A percentile compares a stretch with the other conserved stretches of the same genome.
These are phyloP conservation scores for Trinorchestia longiramus DNA, from an alignment of 1,140 invertebrate genomes.

Conservation along the genomic window DNA sequence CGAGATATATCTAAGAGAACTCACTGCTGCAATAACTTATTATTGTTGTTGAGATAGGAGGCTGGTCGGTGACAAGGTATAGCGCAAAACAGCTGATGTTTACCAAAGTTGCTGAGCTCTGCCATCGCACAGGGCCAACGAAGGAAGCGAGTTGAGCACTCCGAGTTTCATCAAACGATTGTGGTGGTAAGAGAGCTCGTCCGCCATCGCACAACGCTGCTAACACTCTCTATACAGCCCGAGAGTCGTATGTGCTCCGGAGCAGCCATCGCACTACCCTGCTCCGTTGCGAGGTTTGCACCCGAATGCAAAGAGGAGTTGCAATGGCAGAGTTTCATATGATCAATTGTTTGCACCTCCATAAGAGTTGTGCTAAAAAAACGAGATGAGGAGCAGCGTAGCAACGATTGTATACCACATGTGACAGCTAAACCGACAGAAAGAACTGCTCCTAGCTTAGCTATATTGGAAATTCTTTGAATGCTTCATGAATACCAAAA, in stretches of 20 bases:
- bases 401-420: conserved; percentile 27
- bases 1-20: not conserved
- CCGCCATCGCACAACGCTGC: conserved; percentile 33
- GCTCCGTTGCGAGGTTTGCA: conserved; percentile 21
- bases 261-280: conserved; percentile 24
- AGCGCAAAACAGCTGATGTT: not conserved
- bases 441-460: not conserved
- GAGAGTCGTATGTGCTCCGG: not conserved
- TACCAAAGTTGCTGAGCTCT: not conserved
- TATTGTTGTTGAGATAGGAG: not conserved
- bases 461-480: conserved; percentile 12
- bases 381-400: conserved; percentile 47
- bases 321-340: conserved; percentile 55
- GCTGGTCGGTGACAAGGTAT: not conserved
- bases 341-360: conserved; percentile 55
- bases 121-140: conserved; percentile 32
- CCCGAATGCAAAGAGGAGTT: conserved; percentile 50
- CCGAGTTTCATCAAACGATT: conserved; percentile 52
- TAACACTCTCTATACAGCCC: not conserved
- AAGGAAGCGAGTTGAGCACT: conserved; percentile 41
- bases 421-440: conserved; percentile 26
- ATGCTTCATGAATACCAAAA: conserved; percentile 20
- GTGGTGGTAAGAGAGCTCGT: conserved; percentile 31
- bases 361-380: conserved; percentile 38
- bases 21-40: not conserved